These are phyloP conservation scores for Micrastur ruficollis DNA, from an alignment of 2,797 vertebrate genomes.

Conservation along the genomic window DNA sequence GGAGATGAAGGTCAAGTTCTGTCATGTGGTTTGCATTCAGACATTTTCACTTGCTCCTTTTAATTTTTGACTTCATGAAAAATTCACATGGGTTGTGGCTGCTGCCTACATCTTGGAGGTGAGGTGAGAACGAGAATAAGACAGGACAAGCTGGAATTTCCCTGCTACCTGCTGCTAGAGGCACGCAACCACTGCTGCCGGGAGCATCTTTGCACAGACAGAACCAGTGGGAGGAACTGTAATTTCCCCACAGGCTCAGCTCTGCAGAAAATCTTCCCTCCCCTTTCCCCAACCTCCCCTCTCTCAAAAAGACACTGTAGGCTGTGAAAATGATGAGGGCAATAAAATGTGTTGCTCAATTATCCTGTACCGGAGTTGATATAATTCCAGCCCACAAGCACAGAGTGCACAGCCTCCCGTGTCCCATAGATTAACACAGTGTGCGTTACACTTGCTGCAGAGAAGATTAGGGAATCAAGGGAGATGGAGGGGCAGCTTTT, in stretches of 20 bases:
- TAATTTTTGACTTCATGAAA: background rate
- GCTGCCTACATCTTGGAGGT: background rate
- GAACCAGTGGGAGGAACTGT: background rate
- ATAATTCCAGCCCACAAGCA: background rate
- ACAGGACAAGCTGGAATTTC: background rate
- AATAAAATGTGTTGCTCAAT: background rate
- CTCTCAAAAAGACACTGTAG: background rate
- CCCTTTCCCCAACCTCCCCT: background rate
- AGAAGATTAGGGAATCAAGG: background rate
- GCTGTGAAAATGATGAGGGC: background rate
- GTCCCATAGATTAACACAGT: background rate
- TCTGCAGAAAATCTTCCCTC: background rate
- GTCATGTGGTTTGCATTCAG: background rate
- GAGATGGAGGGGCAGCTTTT: conserved; percentile 8
- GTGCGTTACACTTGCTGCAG: background rate
- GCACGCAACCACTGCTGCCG: accelerated
- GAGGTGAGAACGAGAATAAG: background rate
- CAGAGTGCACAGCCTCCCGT: background rate
- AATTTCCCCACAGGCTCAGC: background rate
- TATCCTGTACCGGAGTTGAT: background rate
- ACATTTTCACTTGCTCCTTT: background rate
- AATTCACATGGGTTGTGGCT: background rate
- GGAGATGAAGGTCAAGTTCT: background rate
- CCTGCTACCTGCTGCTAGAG: background rate
- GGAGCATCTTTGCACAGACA: background rate